Percentiles rank a stretch among this genome's conserved stretches.
phyloP scores from a whole-genome alignment of 2,797 vertebrate genomes.

The Aplochiton taeniatus region DNA sequence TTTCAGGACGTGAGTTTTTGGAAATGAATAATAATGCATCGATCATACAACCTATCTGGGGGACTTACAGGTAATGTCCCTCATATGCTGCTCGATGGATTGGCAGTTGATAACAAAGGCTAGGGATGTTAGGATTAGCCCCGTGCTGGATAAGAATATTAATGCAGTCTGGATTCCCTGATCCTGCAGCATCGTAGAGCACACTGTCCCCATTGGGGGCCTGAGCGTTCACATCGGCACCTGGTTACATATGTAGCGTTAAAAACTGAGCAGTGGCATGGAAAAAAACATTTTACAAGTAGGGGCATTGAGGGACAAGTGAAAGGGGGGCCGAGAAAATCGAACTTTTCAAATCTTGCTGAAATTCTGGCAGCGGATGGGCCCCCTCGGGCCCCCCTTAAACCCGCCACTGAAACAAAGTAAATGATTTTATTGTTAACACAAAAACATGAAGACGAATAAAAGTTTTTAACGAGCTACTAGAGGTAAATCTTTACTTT shows the following conservation, averaged over 20 bases:
- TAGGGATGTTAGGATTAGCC: slow-evolving; percentile 80
- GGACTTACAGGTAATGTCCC: slow-evolving; percentile 84
- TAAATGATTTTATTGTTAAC: not conserved
- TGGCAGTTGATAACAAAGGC: slow-evolving; percentile 79
- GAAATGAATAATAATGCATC: not conserved
- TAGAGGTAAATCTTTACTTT: not conserved
- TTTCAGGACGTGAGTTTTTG: slow-evolving; percentile 34
- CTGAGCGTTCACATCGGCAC: slow-evolving; percentile 80
- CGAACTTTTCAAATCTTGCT: too few relatives aligned
- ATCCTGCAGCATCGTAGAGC: slow-evolving; percentile 82
- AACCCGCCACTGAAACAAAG: too few relatives aligned
- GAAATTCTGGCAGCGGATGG: too few relatives aligned
- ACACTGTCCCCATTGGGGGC: slow-evolving; percentile 80
- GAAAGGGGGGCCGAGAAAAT: too few relatives aligned
- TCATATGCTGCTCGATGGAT: slow-evolving; percentile 83
- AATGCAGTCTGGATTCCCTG: slow-evolving; percentile 83
- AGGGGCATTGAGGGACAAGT: too few relatives aligned
- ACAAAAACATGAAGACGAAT: not conserved
- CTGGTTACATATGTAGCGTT: slow-evolving; percentile 44
- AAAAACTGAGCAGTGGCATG: slow-evolving; percentile 20
- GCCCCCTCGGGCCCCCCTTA: too few relatives aligned
- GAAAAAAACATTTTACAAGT: not conserved
- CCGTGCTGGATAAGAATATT: slow-evolving; percentile 82
- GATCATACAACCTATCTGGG: too few relatives aligned
- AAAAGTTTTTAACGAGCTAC: too few relatives aligned